Base-by-base conservation (phyloP, 2,797 vertebrate genomes). In the Distichodus sexfasciatus region DNA sequence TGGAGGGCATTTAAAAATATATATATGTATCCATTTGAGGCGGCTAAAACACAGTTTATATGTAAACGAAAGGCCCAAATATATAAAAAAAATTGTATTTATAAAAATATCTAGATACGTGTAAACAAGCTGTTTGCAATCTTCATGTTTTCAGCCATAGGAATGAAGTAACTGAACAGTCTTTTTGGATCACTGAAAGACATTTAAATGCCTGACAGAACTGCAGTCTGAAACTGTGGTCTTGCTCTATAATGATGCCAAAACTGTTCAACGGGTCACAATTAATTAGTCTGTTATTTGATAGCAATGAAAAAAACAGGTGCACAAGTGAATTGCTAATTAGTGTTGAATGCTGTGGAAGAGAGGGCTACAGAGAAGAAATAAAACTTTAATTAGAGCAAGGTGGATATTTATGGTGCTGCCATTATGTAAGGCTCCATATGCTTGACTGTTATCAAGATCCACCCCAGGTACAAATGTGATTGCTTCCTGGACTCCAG, bases 251-350 rank as follows among this genome's bases (percentile, higher is more conserved):
- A 69, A 62, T 69, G 48, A 33, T 57, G 24, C 61, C 76, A 55
- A 55, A 19, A 41, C 82, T 84, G 31, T 79, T 79, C 77, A 76
- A 35, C 79, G 87, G 88, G 86, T 87, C 78, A 85, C 80, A 80
- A 82, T 86, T 88, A 89, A 88, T 87, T 83, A 86, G 74, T 70
- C 31, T 58, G 48, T 72, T 84, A 81, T 58, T 75, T 79, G 68
- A 78, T 89, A 82, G 82, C 83, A 81, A n/a, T n/a, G n/a, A n/a
- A n/a, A 80, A 84, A 88, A 84, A 80, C 84, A 90, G 83, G 76
- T 86, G 87, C 80, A 87, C 84, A 85, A 81, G 89, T 90, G 90
- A 90, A 84, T 83, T 86, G 80, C 53, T 76, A 90, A 90, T 90
- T 91, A 87, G 80, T 54, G 50, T 57, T 76, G 71, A 53, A 77